Evolutionary conservation across 2,888 invertebrate species (phyloP), one percentile per base, ranked within the genome.

Genomic region (Buathra laborator): DNA sequence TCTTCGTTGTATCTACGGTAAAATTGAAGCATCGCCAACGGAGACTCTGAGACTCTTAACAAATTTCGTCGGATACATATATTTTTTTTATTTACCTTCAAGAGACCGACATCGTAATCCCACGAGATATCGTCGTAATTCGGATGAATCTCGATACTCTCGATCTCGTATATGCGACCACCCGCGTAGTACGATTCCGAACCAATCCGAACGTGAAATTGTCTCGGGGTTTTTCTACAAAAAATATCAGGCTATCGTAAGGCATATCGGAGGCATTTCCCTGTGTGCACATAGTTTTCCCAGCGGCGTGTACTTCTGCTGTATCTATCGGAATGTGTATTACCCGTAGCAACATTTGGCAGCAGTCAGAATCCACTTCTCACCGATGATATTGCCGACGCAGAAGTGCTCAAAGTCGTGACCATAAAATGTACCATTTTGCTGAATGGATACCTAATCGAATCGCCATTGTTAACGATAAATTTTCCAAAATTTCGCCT

Each of bases 351-450:
- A 88, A 78, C 90, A 90, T 81, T 91, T 90, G 64, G 90, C 91
- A 77, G 90, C 87, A 3, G 89, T 92, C 84, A 91, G 88, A 86
- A 91, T 91, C 91, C 89, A 90, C 75, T 87, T 79, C 76, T 89
- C 83, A 78, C 82, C 87, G 72, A 92, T 78, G 66, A 92, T 90
- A 81, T 84, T 86, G 24, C 89, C 90, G 68, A 88, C 89, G 72
- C 90, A 89, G 74, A 89, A 92, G 84, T 89, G 90, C 68, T 89
- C 88, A 67, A 89, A 88, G 46, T 89, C 83, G 87, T 90, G 91
- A 37, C 89, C 89, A 76, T 88, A 91, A 88, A 89, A 89, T n/a
- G 89, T 90, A 12, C 89, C 90, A 82, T 90, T 90, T 74, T 90
- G 85, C 72, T 91, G 91, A 51, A 91, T 82, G 14, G 90, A 91